Evolutionary conservation across 2,797 vertebrate species (phyloP).

Genomic region (Bradypodion ventrale): DNA sequence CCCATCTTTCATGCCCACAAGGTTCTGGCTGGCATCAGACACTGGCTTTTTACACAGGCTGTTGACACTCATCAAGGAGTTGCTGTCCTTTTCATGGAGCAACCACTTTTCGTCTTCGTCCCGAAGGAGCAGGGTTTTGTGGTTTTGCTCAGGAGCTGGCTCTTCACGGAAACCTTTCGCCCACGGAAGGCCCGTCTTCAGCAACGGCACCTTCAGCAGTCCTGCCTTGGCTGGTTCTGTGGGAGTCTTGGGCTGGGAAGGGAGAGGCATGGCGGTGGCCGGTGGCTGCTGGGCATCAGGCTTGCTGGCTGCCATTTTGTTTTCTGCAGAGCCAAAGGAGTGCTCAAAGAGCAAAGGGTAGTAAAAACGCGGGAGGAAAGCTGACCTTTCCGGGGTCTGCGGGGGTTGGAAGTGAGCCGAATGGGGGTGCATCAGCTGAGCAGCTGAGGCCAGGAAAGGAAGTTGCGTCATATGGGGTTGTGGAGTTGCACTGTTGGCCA

Average conservation of each 20-base stretch:
- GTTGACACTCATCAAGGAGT: slow-evolving; percentile 37
- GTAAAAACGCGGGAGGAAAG: slow-evolving; percentile 87
- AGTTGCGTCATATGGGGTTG: slow-evolving; percentile 83
- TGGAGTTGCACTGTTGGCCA: slow-evolving; percentile 74
- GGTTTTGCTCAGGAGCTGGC: slow-evolving; percentile 65
- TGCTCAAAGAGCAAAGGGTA: slow-evolving; percentile 93
- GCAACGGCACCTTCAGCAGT: slow-evolving; percentile 83
- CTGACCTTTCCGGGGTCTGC: slow-evolving; percentile 76
- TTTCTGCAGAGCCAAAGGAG: slow-evolving; percentile 73
- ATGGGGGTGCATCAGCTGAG: slow-evolving; percentile 84
- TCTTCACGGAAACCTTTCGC: slow-evolving; percentile 79
- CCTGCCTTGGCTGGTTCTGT: slow-evolving; percentile 77
- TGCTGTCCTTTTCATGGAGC: slow-evolving; percentile 61
- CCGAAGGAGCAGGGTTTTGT: slow-evolving; percentile 46
- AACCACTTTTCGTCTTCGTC: slow-evolving; percentile 70
- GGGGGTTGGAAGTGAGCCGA: slow-evolving; percentile 76
- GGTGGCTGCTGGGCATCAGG: slow-evolving; percentile 59
- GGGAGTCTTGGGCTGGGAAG: slow-evolving; percentile 55
- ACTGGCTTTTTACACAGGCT: slow-evolving; percentile 68
- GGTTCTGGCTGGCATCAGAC: slow-evolving; percentile 43
- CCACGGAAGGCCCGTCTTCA: slow-evolving; percentile 76
- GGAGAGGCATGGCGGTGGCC: slow-evolving; percentile 5
- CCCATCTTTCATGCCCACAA: slow-evolving; percentile 46
- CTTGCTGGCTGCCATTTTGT: slow-evolving; percentile 74
- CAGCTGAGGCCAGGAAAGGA: slow-evolving; percentile 87